Percentiles rank a stretch among this genome's conserved stretches.
phyloP scores from a whole-genome alignment of 2,113 vertebrate species.

The Elanus axillaris region DNA sequence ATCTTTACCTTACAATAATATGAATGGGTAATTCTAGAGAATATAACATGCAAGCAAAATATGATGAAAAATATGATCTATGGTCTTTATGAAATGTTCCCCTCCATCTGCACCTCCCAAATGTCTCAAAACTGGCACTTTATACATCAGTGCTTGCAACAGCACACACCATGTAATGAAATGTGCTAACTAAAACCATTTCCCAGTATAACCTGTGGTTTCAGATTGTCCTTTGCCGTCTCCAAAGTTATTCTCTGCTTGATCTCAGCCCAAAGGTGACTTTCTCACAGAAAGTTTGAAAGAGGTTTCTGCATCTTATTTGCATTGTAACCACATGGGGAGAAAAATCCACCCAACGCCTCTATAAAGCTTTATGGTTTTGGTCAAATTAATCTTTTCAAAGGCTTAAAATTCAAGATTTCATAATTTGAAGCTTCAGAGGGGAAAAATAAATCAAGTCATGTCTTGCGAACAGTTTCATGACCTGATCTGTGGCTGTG shows the following conservation, averaged over 20 bases:
- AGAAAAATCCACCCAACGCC: neutral
- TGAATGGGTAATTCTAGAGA: neutral
- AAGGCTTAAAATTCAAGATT: neutral
- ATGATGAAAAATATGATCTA: neutral
- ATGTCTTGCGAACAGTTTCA: neutral
- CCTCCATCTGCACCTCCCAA: neutral
- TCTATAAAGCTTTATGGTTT: neutral
- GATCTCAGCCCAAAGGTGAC: neutral
- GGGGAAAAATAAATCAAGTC: neutral
- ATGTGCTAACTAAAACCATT: neutral
- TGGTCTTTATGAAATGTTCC: neutral
- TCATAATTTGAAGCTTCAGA: neutral
- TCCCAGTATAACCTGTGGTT: neutral
- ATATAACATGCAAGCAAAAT: neutral
- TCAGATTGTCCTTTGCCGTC: neutral
- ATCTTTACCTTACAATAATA: neutral
- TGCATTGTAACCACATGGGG: neutral
- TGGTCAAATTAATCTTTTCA: neutral
- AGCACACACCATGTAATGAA: neutral
- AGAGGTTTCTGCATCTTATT: neutral
- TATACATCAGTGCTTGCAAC: neutral
- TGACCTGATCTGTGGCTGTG: neutral
- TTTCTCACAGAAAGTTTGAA: neutral
- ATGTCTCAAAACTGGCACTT: neutral
- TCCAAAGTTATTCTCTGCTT: neutral